These are phyloP conservation scores for Thecocarcelia acutangulata DNA, from an alignment of 2,888 invertebrate genomes.

Conservation along the genomic window DNA sequence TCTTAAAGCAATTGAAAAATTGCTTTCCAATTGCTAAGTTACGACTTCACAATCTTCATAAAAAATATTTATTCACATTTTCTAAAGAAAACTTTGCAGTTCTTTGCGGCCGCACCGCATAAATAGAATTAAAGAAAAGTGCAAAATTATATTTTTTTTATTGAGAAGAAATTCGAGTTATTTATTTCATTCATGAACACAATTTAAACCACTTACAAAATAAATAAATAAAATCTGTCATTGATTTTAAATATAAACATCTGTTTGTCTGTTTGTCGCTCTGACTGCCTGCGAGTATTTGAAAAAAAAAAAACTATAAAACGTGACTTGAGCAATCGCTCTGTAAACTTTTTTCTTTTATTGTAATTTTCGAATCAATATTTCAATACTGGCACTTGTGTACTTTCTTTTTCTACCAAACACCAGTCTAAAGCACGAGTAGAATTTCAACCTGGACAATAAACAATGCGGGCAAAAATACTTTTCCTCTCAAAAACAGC, in stretches of 20 bases:
- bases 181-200: constrained; percentile 42
- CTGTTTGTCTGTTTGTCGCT: neutral
- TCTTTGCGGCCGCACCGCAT: no score
- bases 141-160: constrained; percentile 10
- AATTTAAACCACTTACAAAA: constrained; percentile 8
- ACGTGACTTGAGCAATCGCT: constrained; percentile 56
- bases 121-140: neutral
- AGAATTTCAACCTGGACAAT: constrained; percentile 29
- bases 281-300: neutral
- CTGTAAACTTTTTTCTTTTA: constrained; percentile 1
- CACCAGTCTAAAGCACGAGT: neutral
- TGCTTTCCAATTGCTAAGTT: no score
- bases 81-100: no score
- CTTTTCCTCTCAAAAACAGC: neutral
- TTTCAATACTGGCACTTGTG: constrained; percentile 1
- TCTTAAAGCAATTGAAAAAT: no score
- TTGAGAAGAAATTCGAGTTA: neutral
- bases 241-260: constrained; percentile 26
- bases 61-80: no score
- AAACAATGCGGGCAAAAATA: neutral
- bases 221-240: constrained; percentile 52
- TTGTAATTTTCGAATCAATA: constrained; percentile 1
- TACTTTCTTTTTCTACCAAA: constrained; percentile 51
- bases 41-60: no score
- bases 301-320: constrained; percentile 26